Evolutionary conservation across 2,113 vertebrate genomes (phyloP).

Genomic region (Lates calcarifer): DNA sequence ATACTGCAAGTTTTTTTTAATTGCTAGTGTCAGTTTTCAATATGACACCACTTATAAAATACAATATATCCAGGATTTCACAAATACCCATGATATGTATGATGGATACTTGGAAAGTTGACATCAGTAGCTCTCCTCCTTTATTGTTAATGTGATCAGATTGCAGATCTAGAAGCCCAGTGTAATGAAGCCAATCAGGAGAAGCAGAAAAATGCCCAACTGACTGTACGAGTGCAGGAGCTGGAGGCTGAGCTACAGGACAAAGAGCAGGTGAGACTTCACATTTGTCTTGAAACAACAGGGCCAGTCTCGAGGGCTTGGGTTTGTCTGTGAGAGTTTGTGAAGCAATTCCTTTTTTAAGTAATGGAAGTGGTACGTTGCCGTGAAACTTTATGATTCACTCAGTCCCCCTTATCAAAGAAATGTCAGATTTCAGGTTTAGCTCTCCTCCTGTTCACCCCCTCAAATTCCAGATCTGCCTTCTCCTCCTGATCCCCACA

Average conservation of each 20-base stretch:
- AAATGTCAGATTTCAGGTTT: conserved; percentile 2
- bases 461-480: conserved; percentile 1
- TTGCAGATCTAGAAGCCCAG: conserved; percentile 91
- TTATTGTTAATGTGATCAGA: conserved; percentile 78
- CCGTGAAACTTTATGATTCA: background rate
- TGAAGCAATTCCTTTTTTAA: too few species aligned
- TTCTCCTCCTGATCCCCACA: background rate
- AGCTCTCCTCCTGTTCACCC: background rate
- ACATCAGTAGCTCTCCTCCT: too few species aligned
- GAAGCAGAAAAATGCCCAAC: conserved; percentile 90
- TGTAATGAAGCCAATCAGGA: conserved; percentile 91
- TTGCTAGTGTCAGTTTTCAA: conserved; percentile 3
- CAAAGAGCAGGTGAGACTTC: conserved; percentile 89
- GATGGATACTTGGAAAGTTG: too few species aligned
- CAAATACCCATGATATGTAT: background rate
- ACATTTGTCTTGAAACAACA: background rate
- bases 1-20: conserved; percentile 1
- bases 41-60: background rate
- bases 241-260: conserved; percentile 92
- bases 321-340: background rate
- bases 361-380: background rate
- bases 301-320: background rate
- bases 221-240: conserved; percentile 88
- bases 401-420: background rate
- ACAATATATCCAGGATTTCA: background rate